A percentile compares a stretch with the other conserved stretches of the same genome.
These are phyloP conservation scores for Platanista minor DNA, from an alignment of 2,113 vertebrate species.

Conservation along the genomic window DNA sequence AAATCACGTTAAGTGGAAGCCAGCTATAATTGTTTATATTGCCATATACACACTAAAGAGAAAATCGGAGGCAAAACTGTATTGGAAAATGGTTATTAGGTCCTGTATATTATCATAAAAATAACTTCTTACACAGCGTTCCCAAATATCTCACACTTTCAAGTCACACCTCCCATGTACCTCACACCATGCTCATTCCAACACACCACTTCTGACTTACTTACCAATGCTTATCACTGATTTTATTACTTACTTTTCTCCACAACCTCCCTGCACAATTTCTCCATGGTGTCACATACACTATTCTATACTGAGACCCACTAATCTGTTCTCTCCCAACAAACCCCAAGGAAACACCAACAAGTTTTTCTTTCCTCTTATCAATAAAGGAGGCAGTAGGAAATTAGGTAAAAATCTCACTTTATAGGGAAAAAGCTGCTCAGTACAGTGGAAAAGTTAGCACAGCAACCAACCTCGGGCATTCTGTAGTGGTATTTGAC, in stretches of 20 bases:
- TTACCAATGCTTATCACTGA: not conserved
- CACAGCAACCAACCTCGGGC: not conserved
- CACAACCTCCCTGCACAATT: not conserved
- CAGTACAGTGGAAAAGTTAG: slow-evolving; percentile 1
- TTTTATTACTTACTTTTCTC: slow-evolving; percentile 16
- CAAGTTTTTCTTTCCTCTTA: slow-evolving; percentile 33
- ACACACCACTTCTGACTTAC: slow-evolving; percentile 12
- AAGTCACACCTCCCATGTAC: not conserved
- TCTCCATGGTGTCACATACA: not conserved
- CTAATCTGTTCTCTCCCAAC: slow-evolving; percentile 19
- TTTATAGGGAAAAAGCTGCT: not conserved
- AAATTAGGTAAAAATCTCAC: slow-evolving; percentile 36
- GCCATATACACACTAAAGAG: not conserved
- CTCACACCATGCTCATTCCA: not conserved
- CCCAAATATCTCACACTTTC: slow-evolving; percentile 49
- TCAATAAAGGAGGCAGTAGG: not conserved
- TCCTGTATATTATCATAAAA: slow-evolving; percentile 17
- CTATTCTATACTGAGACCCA: not conserved
- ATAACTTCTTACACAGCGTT: not conserved
- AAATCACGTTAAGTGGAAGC: not conserved
- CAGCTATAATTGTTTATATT: not conserved
- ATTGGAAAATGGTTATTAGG: slow-evolving; percentile 18
- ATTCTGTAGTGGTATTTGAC: not conserved
- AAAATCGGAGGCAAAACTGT: not conserved
- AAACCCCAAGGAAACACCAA: slow-evolving; percentile 25